Conservation (phyloP, 1,140 invertebrate species). For the Rhizoglyphus robini region DNA sequence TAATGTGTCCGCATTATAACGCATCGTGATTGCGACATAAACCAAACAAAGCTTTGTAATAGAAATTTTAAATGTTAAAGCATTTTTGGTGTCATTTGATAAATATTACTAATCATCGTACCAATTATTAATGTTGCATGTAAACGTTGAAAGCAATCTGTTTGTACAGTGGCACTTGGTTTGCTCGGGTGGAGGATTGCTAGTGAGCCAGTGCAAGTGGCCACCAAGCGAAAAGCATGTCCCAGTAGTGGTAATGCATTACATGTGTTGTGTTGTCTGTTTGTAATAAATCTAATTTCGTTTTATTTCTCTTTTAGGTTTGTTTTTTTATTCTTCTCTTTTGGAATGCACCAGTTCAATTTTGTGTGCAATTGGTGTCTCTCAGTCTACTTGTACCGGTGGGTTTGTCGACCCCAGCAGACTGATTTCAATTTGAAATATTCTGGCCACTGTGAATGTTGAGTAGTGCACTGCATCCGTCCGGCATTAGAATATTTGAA, state of each 20-base stretch:
- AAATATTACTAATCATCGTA: not conserved
- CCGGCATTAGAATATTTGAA: not conserved
- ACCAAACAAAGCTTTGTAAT: not conserved
- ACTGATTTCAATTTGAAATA: not conserved
- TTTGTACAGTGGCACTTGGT: not conserved
- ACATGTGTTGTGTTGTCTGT: no score
- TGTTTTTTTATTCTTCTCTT: not conserved
- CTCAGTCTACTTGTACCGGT: not conserved
- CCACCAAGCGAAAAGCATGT: no score
- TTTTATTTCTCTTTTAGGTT: conserved; percentile 10
- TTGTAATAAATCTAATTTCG: conserved; percentile 6
- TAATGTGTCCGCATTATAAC: no score
- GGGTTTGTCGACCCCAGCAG: not conserved
- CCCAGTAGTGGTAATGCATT: no score
- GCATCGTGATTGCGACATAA: no score
- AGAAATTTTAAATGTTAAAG: conserved; percentile 4
- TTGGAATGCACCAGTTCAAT: not conserved
- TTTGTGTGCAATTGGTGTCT: not conserved
- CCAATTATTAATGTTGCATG: not conserved
- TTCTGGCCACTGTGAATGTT: not conserved
- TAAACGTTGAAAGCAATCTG: not conserved
- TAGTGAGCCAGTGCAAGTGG: no score
- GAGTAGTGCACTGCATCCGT: not conserved
- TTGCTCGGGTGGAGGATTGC: not conserved
- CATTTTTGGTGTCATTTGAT: conserved; percentile 1